A percentile compares a stretch with the other conserved stretches of the same genome.
These are phyloP conservation scores for Campopleginae sp. DNA, from an alignment of 2,888 invertebrate species.

Conservation along the genomic window DNA sequence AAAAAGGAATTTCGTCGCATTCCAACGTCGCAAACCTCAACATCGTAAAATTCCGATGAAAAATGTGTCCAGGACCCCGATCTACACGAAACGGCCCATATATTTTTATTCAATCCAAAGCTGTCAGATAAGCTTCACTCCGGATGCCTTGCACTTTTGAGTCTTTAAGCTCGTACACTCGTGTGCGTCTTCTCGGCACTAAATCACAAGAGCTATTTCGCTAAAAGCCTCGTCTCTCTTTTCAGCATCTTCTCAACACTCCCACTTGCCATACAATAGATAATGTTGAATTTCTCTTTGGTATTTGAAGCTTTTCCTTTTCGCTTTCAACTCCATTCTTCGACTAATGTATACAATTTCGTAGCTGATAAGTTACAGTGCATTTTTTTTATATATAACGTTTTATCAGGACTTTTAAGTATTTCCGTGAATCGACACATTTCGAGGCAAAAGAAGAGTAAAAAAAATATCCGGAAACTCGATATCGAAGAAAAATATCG, in stretches of 20 bases:
- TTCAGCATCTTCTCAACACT: neutral
- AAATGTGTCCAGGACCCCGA: neutral
- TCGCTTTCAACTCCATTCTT: neutral
- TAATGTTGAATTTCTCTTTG: conserved; percentile 2
- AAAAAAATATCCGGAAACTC: neutral
- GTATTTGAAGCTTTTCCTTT: neutral
- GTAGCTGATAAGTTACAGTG: neutral
- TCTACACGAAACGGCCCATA: neutral
- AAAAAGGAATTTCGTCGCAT: too few relatives aligned
- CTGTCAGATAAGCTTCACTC: neutral
- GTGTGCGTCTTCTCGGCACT: neutral
- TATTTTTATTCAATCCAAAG: conserved; percentile 1
- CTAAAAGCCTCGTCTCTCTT: conserved; percentile 31
- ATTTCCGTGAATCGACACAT: neutral
- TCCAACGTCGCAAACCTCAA: too few relatives aligned
- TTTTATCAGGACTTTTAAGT: neutral
- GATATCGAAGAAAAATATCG: too few relatives aligned
- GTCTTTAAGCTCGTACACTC: neutral
- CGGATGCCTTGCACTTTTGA: conserved; percentile 6
- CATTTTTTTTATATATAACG: neutral
- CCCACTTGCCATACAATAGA: neutral
- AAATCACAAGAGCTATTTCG: conserved; percentile 14
- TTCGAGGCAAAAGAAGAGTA: neutral
- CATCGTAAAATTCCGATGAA: neutral
- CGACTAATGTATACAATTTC: conserved; percentile 3